These are phyloP conservation scores for Aphyosemion australe DNA, from an alignment of 2,113 vertebrate species.

Conservation along the genomic window DNA sequence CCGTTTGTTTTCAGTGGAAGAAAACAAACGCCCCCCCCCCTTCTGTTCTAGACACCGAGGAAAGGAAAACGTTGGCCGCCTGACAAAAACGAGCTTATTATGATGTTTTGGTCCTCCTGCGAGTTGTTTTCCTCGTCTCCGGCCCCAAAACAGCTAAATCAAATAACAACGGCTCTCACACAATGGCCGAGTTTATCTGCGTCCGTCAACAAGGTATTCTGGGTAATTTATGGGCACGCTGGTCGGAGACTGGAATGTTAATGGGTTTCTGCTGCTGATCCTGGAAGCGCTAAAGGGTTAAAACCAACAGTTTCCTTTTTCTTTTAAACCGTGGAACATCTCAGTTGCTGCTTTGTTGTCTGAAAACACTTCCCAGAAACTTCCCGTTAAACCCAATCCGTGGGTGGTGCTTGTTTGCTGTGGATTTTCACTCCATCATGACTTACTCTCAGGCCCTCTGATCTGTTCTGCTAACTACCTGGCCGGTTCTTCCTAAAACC, in stretches of 20 bases:
- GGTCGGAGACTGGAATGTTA: constrained; percentile 70
- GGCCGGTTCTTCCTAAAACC: constrained; percentile 18
- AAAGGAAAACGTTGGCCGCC: constrained; percentile 60
- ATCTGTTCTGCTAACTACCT: constrained; percentile 8
- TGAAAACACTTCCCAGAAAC: constrained; percentile 39
- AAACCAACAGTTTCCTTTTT: not conserved
- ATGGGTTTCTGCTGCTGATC: constrained; percentile 48
- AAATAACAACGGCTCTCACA: constrained; percentile 47
- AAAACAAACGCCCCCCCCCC: constrained; percentile 26
- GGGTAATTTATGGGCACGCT: constrained; percentile 65
- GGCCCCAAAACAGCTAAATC: constrained; percentile 47
- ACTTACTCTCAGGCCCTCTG: constrained; percentile 27
- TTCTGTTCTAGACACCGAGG: constrained; percentile 28
- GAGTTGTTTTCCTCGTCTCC: constrained; percentile 48
- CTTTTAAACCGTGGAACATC: not conserved
- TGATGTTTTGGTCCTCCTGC: constrained; percentile 42
- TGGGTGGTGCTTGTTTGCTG: constrained; percentile 14
- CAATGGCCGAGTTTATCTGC: constrained; percentile 69
- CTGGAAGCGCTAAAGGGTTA: not conserved
- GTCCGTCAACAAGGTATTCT: constrained; percentile 53
- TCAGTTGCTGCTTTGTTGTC: constrained; percentile 6
- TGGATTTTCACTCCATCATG: constrained; percentile 15
- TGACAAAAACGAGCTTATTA: constrained; percentile 36
- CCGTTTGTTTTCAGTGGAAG: constrained; percentile 55
- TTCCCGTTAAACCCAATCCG: constrained; percentile 15